Evolutionary conservation across 2,888 invertebrate species (phyloP).

Genomic region (Lasioglossum figueresi): DNA sequence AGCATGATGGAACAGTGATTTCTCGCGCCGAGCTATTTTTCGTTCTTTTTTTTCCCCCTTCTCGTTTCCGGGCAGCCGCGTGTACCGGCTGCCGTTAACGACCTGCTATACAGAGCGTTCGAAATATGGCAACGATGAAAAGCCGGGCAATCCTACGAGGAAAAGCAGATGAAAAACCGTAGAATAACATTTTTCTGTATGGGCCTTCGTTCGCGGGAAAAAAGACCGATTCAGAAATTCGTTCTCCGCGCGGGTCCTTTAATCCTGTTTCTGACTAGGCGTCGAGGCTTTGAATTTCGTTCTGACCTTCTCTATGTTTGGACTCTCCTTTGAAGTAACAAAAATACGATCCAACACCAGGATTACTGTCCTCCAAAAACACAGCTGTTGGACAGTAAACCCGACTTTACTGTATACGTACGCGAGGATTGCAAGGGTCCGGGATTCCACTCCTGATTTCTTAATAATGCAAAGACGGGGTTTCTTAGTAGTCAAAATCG

Average conservation of each 20-base stretch:
- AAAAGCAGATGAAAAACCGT: not conserved
- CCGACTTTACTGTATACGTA: too few relatives aligned
- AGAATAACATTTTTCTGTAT: not conserved
- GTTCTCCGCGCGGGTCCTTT: not conserved
- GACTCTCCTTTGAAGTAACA: too few relatives aligned
- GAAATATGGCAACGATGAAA: slow-evolving; percentile 2
- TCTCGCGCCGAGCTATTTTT: not conserved
- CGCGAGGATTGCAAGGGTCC: too few relatives aligned
- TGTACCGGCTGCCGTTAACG: slow-evolving; percentile 3
- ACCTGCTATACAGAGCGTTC: not conserved
- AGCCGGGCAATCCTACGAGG: not conserved
- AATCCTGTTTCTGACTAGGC: not conserved
- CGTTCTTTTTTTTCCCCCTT: not conserved
- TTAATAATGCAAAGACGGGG: too few relatives aligned
- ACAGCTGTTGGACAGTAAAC: too few relatives aligned
- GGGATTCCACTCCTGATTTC: too few relatives aligned
- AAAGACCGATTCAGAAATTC: not conserved
- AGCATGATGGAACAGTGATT: slow-evolving; percentile 37
- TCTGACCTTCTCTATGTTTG: too few relatives aligned
- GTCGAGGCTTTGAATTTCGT: too few relatives aligned
- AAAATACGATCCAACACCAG: too few relatives aligned
- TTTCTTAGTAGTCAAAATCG: too few relatives aligned
- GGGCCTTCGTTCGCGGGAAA: not conserved
- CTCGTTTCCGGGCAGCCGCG: slow-evolving; percentile 1
- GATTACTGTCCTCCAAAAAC: too few relatives aligned